Evolutionary conservation across 1,140 invertebrate species (phyloP).

Genomic region (Pectinophora gossypiella): DNA sequence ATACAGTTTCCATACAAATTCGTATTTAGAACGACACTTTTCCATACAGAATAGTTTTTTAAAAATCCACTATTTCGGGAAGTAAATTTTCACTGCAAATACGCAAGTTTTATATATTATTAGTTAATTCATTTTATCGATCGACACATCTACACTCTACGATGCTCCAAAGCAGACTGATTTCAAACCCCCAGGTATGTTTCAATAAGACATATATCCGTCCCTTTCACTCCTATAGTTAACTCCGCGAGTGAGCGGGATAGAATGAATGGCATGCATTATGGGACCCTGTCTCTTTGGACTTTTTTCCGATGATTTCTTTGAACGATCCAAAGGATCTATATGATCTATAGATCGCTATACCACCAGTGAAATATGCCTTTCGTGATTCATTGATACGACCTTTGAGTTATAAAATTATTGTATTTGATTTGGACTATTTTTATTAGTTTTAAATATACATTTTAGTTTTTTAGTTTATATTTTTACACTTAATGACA

Average conservation of each 20-base stretch:
- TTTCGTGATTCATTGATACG: slow-evolving; percentile 9
- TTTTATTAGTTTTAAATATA: slow-evolving; percentile 5
- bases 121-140: background rate
- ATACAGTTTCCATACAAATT: background rate
- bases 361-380: slow-evolving; percentile 11
- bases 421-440: slow-evolving; percentile 2
- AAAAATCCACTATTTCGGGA: background rate
- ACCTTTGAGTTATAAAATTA: slow-evolving; percentile 7
- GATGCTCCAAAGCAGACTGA: background rate
- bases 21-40: background rate
- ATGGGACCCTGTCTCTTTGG: slow-evolving; percentile 2
- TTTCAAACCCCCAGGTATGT: background rate
- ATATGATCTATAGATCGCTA: slow-evolving; percentile 16
- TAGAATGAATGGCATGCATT: background rate
- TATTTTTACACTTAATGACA: too few relatives aligned
- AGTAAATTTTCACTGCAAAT: background rate
- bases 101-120: background rate
- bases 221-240: background rate
- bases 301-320: slow-evolving; percentile 16
- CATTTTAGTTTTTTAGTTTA: background rate
- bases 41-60: background rate
- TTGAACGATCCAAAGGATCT: slow-evolving; percentile 15
- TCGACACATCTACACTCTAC: background rate
- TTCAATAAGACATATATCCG: background rate
- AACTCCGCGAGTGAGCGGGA: background rate